Evolutionary conservation across 1,140 invertebrate species (phyloP), one percentile per base, ranked within the genome.

Genomic region (Anastatus disparis): DNA sequence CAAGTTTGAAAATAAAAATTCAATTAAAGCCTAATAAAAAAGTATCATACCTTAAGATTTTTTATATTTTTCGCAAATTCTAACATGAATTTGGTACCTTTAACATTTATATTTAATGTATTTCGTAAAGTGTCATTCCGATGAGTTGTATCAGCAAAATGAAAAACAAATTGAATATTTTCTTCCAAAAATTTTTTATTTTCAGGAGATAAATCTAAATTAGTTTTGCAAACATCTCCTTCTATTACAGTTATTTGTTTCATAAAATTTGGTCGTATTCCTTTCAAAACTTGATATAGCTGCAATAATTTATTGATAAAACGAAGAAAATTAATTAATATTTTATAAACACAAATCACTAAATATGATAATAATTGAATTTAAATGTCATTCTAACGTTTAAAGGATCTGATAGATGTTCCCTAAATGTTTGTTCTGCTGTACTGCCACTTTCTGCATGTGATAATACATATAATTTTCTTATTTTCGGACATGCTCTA

Each of bases 71-170:
- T 89, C 9, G 88, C 87, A 40, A 91, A 81, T 50, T 88, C 78
- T 3, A 92, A 67, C 29, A 92, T 79, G 50, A 89, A 84, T 72
- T 88, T 88, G 1, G 89, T 89, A 12, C 88, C 89, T 62, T 84
- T 83, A 1, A 91, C 85, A 75, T 92, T 92, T 27, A 90, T 89
- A 27, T 87, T 85, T 24, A 89, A 83, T 0, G 89, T 87, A 15
- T 78, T 63, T 78, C 90, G 89, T n/a, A 97, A 80, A 55, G 89
- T 88, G 82, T 95, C 95, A 81, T 95, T 92, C 82, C 97, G 97
- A 78, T 92, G 91, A 9, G 97, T 89, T 22, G 94, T 95, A 1
- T 95, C 95, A 2, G 95, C 95, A 4, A 89, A 91, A 78, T 97
- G 95, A 80, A 97, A 94, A 24, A 97, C 90, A 48, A 96, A 85